A percentile compares a stretch with the other conserved stretches of the same genome.
phyloP scores from a whole-genome alignment of 30 jellyfish, hydroid and myxozoan species.

The Aurelia sp. region DNA sequence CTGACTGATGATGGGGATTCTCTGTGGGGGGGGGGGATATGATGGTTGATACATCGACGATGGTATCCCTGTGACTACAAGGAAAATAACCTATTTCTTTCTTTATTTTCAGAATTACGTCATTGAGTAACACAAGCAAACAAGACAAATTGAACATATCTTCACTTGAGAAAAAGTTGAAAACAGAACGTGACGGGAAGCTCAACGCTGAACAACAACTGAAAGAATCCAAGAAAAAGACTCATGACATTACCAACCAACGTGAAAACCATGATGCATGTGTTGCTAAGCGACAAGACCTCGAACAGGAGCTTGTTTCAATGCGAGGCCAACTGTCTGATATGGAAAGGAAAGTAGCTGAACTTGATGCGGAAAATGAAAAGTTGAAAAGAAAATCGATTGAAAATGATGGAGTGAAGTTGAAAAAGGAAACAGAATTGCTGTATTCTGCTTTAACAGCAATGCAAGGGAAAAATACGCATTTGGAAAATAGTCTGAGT shows the following conservation, averaged over 20 bases:
- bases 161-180: constrained; percentile 84
- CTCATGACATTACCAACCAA: constrained; percentile 70
- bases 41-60: too few species aligned
- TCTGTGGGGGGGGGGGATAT: too few species aligned
- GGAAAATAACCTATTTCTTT: too few species aligned
- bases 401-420: constrained; percentile 84
- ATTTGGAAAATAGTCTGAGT: constrained; percentile 97
- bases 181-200: constrained; percentile 83
- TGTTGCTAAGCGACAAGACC: constrained; percentile 87
- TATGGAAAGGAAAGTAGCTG: constrained; percentile 51
- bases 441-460: constrained; percentile 92
- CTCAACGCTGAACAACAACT: constrained; percentile 79
- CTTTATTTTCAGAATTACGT: constrained; percentile 58
- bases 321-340: constrained; percentile 75
- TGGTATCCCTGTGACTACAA: too few species aligned
- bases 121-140: constrained; percentile 56
- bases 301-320: constrained; percentile 79
- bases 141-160: constrained; percentile 87
- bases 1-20: too few species aligned
- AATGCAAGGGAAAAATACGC: constrained; percentile 97
- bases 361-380: constrained; percentile 80
- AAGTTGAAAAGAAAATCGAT: constrained; percentile 67
- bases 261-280: constrained; percentile 95
- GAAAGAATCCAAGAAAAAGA: constrained; percentile 79
- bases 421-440: constrained; percentile 93